Base-by-base conservation (phyloP, 2,113 vertebrate species). In the Mystacornis crossleyi region DNA sequence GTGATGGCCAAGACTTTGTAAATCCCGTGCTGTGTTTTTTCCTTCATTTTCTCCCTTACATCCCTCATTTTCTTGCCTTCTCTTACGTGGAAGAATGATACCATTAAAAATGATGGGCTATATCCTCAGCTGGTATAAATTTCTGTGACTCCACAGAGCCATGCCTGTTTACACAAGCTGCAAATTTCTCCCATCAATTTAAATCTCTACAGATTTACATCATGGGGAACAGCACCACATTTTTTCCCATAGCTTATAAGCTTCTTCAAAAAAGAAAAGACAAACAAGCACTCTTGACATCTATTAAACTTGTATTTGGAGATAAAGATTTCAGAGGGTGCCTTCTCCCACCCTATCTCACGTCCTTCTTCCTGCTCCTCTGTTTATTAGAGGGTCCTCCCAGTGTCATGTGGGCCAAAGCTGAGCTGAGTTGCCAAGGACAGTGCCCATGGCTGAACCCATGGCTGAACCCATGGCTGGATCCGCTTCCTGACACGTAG, bases 141-240 rank as follows among this genome's bases (percentile, higher is more conserved):
- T 95, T 38, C 55, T 74, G 43, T 67, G 73, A 91, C 40, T 85
- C 34, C 66, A 93, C 36, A 75, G 70, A 81, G 61, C 43, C n/a
- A 36, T 75, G 78, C 15, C 79, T 94, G 70, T 94, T 96, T 87
- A 91, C 28, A 94, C 48, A 91, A 84, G 69, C 43, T 87, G 79
- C 71, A 88, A 42, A 69, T 72, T 88, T 90, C 45, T 78, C 50
- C 71, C 82, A 83, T 58, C 67, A 80, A 38, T 82, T 94, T 88
- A 81, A 93, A 82, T 82, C 74, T 80, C 36, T 65, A 70, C 31
- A 91, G 75, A 86, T 96, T 83, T 91, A 86, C 90, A 71, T 86
- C 84, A 84, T 48, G 29, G 64, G 73, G 51, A 87, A 87, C 4
- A 95, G 65, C n/a, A 33, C 26, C 43, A 34, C 19, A 34, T 36